Evolutionary conservation across 2,797 vertebrate species (phyloP).

Genomic region (Mergus octosetaceus): DNA sequence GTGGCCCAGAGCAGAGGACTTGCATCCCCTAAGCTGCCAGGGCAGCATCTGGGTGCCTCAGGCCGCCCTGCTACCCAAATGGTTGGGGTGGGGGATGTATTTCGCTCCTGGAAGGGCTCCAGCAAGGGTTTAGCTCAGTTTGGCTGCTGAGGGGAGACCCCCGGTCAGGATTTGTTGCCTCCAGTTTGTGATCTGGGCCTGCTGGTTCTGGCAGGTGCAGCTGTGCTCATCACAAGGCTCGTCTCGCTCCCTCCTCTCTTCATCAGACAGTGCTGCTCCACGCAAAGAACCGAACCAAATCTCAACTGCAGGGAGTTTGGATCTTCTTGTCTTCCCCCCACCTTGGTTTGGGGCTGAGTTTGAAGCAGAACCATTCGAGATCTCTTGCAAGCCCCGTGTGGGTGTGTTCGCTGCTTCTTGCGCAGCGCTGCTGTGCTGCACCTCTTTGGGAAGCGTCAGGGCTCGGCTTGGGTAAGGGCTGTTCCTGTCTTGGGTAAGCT

Average conservation of each 20-base stretch:
- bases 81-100: background rate
- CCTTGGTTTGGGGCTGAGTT: background rate
- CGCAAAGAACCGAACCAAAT: background rate
- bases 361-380: background rate
- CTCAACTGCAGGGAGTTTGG: background rate
- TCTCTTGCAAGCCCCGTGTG: background rate
- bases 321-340: background rate
- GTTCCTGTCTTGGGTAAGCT: background rate
- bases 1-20: background rate
- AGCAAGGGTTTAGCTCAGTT: background rate
- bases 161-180: background rate
- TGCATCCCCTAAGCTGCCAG: background rate
- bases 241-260: background rate
- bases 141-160: background rate
- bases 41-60: background rate
- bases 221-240: background rate
- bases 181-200: background rate
- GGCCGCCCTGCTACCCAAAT: background rate
- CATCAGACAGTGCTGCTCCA: rapidly evolving
- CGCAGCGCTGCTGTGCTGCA: too few species aligned
- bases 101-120: background rate
- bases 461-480: background rate
- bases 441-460: background rate
- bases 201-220: background rate
- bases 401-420: background rate